Evolutionary conservation across 2,113 vertebrate genomes (phyloP).

Genomic region (Apteryx owenii): DNA sequence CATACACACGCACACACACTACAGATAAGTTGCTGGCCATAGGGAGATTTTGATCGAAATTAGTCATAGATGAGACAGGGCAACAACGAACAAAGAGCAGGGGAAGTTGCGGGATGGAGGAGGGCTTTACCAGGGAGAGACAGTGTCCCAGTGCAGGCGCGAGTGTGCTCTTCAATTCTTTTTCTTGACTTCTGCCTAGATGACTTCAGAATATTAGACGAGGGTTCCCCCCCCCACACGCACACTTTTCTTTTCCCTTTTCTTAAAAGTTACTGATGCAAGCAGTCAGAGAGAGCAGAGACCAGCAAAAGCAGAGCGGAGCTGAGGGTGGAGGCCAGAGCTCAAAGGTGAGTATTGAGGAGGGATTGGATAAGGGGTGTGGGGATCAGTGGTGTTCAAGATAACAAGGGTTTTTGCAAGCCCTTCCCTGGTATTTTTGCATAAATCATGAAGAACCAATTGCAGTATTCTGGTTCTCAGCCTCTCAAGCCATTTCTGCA

Average conservation of each 20-base stretch:
- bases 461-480: not conserved
- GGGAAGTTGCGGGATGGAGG: not conserved
- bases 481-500: not conserved
- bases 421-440: not conserved
- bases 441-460: accelerated
- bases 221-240: not conserved
- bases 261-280: too few relatives aligned
- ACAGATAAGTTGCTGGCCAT: not conserved
- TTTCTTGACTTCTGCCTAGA: accelerated
- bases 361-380: accelerated
- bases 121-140: not conserved
- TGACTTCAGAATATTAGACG: not conserved
- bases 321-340: not conserved
- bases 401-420: accelerated
- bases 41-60: slow-evolving; percentile 3
- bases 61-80: not conserved
- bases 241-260: not conserved
- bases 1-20: not conserved
- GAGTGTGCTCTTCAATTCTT: not conserved
- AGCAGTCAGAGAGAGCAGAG: not conserved
- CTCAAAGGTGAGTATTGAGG: not conserved
- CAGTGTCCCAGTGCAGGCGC: accelerated
- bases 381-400: not conserved
- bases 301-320: accelerated
- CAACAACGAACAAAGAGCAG: not conserved